Percentiles rank a stretch among this genome's conserved stretches.
Conservation (phyloP, 2,888 invertebrate genomes). For the Parnassius smintheus region DNA sequence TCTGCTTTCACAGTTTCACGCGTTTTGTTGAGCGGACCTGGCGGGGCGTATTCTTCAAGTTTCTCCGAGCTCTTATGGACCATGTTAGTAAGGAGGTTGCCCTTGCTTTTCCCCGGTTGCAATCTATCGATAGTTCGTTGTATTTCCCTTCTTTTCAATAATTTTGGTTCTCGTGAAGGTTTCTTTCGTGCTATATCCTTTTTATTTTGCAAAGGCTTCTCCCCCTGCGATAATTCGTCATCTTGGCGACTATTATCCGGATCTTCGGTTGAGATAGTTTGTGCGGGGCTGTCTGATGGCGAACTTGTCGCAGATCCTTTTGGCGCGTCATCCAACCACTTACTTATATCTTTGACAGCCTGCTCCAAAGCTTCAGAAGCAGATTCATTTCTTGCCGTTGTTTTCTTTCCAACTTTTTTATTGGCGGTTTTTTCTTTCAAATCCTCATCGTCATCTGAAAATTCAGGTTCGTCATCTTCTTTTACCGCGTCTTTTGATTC, state of each 20-base stretch:
- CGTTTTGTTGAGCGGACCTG: conserved; percentile 77
- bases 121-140: conserved; percentile 91
- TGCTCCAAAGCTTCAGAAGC: conserved; percentile 82
- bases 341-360: conserved; percentile 92
- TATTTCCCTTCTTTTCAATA: conserved; percentile 83
- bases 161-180: conserved; percentile 65
- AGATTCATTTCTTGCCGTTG: conserved; percentile 77
- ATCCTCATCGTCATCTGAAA: conserved; percentile 42
- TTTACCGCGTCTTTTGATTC: conserved; percentile 41
- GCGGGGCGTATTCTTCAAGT: conserved; percentile 80
- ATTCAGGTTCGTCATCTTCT: conserved; percentile 42
- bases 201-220: conserved; percentile 53
- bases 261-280: conserved; percentile 84
- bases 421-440: conserved; percentile 46
- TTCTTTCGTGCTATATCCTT: conserved; percentile 76
- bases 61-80: conserved; percentile 77
- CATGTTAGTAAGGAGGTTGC: conserved; percentile 88
- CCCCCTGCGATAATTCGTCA: conserved; percentile 64
- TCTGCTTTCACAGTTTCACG: conserved; percentile 83
- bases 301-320: conserved; percentile 88
- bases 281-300: conserved; percentile 89
- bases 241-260: conserved; percentile 71
- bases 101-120: conserved; percentile 93
- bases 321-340: conserved; percentile 93
- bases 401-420: conserved; percentile 69